Evolutionary conservation across 2,797 vertebrate genomes (phyloP).

Genomic region (Dromococcyx pavoninus): DNA sequence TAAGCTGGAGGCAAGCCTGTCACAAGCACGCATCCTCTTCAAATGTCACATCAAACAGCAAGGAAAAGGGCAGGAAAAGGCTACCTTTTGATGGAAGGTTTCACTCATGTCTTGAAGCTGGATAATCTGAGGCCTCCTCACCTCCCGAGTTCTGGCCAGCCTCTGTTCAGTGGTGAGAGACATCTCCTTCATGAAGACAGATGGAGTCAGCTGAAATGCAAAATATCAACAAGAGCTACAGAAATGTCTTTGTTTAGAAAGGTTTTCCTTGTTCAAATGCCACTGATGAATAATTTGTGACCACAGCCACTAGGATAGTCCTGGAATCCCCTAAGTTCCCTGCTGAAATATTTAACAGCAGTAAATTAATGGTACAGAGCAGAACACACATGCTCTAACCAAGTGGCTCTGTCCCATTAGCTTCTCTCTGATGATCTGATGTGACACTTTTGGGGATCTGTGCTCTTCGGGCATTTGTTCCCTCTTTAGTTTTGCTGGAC

Average conservation of each 20-base stretch:
- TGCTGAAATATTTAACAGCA: slow-evolving; percentile 68
- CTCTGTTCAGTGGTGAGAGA: slow-evolving; percentile 82
- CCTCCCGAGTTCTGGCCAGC: slow-evolving; percentile 72
- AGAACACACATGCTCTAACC: not conserved
- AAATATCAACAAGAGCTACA: slow-evolving; percentile 9
- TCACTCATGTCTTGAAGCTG: slow-evolving; percentile 81
- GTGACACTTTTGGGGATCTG: slow-evolving; percentile 26
- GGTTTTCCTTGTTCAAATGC: slow-evolving; percentile 30
- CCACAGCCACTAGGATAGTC: slow-evolving; percentile 28
- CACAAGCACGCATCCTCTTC: not conserved
- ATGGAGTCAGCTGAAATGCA: slow-evolving; percentile 84
- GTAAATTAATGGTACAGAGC: slow-evolving; percentile 69
- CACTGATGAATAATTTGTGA: slow-evolving; percentile 63
- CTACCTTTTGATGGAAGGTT: slow-evolving; percentile 84
- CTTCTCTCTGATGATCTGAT: slow-evolving; percentile 33
- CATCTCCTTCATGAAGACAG: slow-evolving; percentile 85
- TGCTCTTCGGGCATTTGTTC: not conserved
- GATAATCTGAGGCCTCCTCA: slow-evolving; percentile 76
- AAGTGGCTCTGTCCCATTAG: not conserved
- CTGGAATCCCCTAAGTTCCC: slow-evolving; percentile 43
- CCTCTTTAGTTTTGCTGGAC: not conserved
- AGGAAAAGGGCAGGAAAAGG: slow-evolving; percentile 6
- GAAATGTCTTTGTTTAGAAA: slow-evolving; percentile 2
- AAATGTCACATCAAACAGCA: not conserved
- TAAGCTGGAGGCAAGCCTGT: not conserved